Base-by-base conservation (phyloP, 1,140 invertebrate species). In the Periplaneta americana region DNA sequence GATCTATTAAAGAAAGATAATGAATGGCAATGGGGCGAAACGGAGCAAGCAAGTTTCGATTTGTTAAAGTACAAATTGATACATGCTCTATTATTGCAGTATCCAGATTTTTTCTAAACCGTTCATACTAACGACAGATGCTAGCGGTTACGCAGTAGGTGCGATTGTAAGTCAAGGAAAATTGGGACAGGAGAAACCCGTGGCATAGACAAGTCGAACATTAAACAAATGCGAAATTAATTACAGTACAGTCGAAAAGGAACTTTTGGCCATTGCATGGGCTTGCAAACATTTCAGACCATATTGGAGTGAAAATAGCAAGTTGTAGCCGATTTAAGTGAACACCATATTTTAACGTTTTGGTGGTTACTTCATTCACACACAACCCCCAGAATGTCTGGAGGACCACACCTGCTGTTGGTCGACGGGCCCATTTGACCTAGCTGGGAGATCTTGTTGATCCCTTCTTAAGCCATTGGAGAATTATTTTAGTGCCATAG, bases 141-240 rank as follows among this genome's bases (percentile, higher is more conserved):
- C 85, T 10, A 83, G 81, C n/a, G 81, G 84, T 34, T 74, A 80
- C 32, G 83, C 83, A 3, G 76, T 86, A 34, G 85, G 85, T 1
- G 85, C 84, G 0, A 76, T 86, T 15, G 39, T 85, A 28, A 84
- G 80, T 37, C 85, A 86, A 84, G 83, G 83, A 22, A 75, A 81
- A 34, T 57, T 83, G 22, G 82, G 83, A 17, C 75, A 86, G 79
- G 84, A 86, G 33, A 80, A 79, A 75, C 84, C 85, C 13, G 84
- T 86, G 48, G 84, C 83, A 8, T 86, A 85, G 35, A 84, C 84
- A 34, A 87, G 86, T 6, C 66, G 87, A 28, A 86, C 84, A 13
- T 34, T 87, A 79, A 85, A 84, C 74, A 34, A 75, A 0, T 82
- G 83, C 8, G 85, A 86, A 79, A 3, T 36, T 31, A 85, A 84